Conservation (phyloP, 2,113 vertebrate genomes). For the Axis porcinus region DNA sequence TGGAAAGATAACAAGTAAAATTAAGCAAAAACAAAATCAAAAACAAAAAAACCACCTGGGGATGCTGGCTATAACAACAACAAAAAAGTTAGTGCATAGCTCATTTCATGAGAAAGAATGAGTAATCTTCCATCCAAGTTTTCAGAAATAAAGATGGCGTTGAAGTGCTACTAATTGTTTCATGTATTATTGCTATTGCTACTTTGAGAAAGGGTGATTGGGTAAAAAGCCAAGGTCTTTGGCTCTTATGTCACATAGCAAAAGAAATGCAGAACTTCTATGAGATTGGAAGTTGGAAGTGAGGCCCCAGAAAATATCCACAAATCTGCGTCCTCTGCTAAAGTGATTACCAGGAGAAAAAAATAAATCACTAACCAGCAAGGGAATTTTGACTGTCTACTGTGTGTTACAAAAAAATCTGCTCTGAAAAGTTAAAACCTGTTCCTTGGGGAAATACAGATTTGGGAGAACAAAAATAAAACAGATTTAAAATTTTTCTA, state of each 20-base stretch:
- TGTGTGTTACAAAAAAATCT: not conserved
- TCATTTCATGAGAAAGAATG: not conserved
- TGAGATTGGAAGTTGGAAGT: not conserved
- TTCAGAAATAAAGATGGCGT: not conserved
- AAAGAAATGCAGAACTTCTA: not conserved
- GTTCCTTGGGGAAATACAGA: not conserved
- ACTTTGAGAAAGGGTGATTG: not conserved
- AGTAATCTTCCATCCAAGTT: not conserved
- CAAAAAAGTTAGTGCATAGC: not conserved
- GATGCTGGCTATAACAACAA: not conserved
- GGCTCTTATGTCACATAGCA: not conserved
- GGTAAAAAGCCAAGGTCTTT: not conserved
- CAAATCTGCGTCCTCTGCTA: not conserved
- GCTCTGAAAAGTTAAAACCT: not conserved
- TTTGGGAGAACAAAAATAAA: not conserved
- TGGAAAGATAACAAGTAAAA: not conserved
- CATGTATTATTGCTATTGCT: not conserved
- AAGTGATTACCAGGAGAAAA: not conserved
- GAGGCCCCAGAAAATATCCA: not conserved
- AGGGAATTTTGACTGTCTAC: not conserved
- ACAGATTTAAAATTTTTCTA: not conserved
- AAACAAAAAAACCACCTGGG: not conserved
- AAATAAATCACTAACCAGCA: not conserved
- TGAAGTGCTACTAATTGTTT: not conserved
- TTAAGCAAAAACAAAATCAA: not conserved